A percentile compares a stretch with the other conserved stretches of the same genome.
Conservation (phyloP, 2,113 vertebrate species). For the Spheniscus mendiculus region DNA sequence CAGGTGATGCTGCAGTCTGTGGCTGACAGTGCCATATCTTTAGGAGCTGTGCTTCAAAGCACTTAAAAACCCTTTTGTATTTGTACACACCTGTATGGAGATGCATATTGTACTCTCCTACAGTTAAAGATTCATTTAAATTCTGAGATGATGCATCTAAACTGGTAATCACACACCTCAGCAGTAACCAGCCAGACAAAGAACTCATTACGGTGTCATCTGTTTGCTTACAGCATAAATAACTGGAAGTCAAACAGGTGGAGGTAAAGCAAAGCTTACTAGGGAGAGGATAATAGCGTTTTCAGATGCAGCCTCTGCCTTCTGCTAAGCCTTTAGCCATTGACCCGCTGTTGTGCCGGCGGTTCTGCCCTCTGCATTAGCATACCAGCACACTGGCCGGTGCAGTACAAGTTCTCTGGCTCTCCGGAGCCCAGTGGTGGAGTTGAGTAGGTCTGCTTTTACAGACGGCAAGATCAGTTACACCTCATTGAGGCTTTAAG, state of each 20-base stretch:
- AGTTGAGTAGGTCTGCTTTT: not conserved
- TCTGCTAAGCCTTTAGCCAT: not conserved
- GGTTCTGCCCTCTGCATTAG: not conserved
- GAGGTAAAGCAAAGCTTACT: not conserved
- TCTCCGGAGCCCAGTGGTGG: not conserved
- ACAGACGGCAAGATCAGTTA: not conserved
- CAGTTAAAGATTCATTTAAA: not conserved
- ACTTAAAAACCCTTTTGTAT: not conserved
- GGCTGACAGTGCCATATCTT: not conserved
- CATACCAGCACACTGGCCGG: fast-evolving
- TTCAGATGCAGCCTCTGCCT: not conserved
- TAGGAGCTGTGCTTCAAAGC: not conserved
- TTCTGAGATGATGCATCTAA: not conserved
- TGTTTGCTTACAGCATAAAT: not conserved
- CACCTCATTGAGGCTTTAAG: not conserved
- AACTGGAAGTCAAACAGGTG: not conserved
- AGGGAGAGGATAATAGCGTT: fast-evolving
- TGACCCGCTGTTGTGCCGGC: fast-evolving
- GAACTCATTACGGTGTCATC: not conserved
- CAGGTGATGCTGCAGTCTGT: not conserved
- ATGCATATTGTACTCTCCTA: not conserved
- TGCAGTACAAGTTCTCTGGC: fast-evolving
- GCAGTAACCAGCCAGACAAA: not conserved
- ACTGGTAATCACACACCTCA: not conserved
- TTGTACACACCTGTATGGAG: not conserved